Base-by-base conservation (phyloP, 2,113 vertebrate genomes). In the Hippolais icterina region DNA sequence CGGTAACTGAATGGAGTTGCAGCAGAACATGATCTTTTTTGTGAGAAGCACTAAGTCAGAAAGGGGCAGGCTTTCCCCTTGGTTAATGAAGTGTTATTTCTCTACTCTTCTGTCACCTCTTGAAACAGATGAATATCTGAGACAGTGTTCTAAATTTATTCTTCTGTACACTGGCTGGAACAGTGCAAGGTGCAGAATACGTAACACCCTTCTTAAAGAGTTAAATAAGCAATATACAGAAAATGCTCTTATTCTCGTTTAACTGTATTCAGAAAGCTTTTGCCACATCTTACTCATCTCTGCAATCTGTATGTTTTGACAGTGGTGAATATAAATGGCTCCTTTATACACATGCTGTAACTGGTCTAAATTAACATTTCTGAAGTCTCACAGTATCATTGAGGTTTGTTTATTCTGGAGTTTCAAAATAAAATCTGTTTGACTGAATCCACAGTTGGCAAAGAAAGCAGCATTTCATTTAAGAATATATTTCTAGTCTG, bases 401-500 rank as follows among this genome's bases (percentile, higher is more conserved):
- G 94, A 84, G 84, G 90, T 96, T 96, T 98, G 94, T 97, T 98
- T 97, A 79, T 96, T 97, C 97, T 98, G 97, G 95, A 97, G 60
- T 74, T 82, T 77, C 91, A 94, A 94, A 94, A 93, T 85, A 92
- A 94, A 80, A 83, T 87, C 41, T 68, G 28, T 83, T 85, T 69
- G 49, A 42, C 72, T 83, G 56, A 94, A 89, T 57, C 90, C 81
- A 84, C 49, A 90, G 72, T 69, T 97, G 96, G 93, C 97, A 96
- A 87, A 68, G 84, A 28, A 93, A 95, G 90, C 77, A 78, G 47
- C 68, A 81, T 90, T 94, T 96, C 47, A 71, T 80, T 93, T 89
- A 71, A 92, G 88, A 87, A 83, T 77, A 9, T 70, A 37, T 92
- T 96, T 95, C 77, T 75, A 76, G 77, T 87, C 89, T 93, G n/a